phyloP scores from a whole-genome alignment of 2,113 vertebrate genomes.

The Ictalurus furcatus region DNA sequence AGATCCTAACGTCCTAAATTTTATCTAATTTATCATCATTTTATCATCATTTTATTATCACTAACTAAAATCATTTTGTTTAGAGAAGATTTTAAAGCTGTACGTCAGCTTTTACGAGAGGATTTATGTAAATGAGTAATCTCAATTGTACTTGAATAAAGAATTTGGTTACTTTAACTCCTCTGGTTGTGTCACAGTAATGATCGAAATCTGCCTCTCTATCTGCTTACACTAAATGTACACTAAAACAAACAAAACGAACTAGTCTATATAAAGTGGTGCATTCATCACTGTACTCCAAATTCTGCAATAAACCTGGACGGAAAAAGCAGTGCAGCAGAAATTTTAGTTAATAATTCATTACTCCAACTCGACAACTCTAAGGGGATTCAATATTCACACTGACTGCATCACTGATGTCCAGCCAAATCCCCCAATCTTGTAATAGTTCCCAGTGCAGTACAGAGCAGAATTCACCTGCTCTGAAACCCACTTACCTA shows the following conservation, averaged over 20 bases:
- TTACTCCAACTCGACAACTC: slow-evolving; percentile 10
- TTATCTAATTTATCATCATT: not conserved
- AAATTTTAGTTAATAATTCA: slow-evolving; percentile 25
- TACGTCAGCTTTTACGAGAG: not conserved
- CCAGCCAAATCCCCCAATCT: slow-evolving; percentile 10
- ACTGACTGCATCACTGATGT: slow-evolving; percentile 24
- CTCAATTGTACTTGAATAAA: not conserved
- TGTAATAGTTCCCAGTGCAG: not conserved
- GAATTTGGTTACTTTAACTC: not conserved
- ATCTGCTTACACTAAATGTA: not conserved
- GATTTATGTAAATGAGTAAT: not conserved
- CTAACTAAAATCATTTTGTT: not conserved
- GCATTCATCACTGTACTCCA: not conserved
- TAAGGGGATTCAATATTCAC: slow-evolving; percentile 17
- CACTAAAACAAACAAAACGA: not conserved
- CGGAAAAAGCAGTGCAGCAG: not conserved
- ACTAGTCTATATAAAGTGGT: too few species aligned
- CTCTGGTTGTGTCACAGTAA: not conserved
- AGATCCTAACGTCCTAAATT: not conserved
- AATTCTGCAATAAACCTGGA: not conserved
- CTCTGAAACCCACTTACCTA: not conserved
- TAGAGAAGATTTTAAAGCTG: not conserved
- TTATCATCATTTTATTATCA: not conserved
- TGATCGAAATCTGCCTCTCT: not conserved
- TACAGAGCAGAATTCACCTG: not conserved